phyloP scores from a whole-genome alignment of 2,113 vertebrate species.

The Xiphophorus maculatus region DNA sequence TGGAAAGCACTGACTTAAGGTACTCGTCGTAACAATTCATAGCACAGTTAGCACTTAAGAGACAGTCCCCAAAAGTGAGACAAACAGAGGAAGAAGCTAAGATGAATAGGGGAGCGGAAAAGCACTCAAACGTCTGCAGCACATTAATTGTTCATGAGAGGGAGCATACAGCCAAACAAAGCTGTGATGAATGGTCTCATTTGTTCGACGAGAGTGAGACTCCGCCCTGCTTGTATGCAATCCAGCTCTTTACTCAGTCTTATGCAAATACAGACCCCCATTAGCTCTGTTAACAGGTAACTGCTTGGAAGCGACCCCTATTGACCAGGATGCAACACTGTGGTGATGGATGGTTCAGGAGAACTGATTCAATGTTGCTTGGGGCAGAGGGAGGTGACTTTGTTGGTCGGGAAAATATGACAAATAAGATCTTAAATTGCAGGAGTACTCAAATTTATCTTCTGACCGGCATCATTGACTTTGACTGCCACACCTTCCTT shows the following conservation, averaged over 20 bases:
- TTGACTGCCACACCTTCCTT: conserved; percentile 2
- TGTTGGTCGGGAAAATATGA: conserved; percentile 32
- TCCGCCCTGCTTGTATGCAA: conserved; percentile 59
- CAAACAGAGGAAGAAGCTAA: conserved; percentile 73
- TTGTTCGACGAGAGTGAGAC: conserved; percentile 71
- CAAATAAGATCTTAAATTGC: conserved; percentile 31
- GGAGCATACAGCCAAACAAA: conserved; percentile 75
- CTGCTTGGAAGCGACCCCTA: conserved; percentile 60
- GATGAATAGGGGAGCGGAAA: conserved; percentile 56
- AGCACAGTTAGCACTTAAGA: conserved; percentile 39
- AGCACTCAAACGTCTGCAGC: conserved; percentile 64
- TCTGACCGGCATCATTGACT: background rate
- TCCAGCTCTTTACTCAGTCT: conserved; percentile 53
- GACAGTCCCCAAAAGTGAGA: conserved; percentile 53
- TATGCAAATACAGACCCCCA: conserved; percentile 70
- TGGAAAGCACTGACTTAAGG: conserved; percentile 10
- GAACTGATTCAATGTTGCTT: conserved; percentile 31
- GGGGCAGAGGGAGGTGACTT: conserved; percentile 37
- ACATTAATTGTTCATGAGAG: conserved; percentile 83
- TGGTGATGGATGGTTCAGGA: conserved; percentile 59
- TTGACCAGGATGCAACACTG: conserved; percentile 42
- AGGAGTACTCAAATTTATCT: conserved; percentile 27
- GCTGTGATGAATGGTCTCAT: conserved; percentile 83
- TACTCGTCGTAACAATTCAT: conserved; percentile 40
- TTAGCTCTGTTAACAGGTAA: conserved; percentile 73